Base-by-base conservation (phyloP, 2,888 invertebrate genomes). In the Chirona hameri region DNA sequence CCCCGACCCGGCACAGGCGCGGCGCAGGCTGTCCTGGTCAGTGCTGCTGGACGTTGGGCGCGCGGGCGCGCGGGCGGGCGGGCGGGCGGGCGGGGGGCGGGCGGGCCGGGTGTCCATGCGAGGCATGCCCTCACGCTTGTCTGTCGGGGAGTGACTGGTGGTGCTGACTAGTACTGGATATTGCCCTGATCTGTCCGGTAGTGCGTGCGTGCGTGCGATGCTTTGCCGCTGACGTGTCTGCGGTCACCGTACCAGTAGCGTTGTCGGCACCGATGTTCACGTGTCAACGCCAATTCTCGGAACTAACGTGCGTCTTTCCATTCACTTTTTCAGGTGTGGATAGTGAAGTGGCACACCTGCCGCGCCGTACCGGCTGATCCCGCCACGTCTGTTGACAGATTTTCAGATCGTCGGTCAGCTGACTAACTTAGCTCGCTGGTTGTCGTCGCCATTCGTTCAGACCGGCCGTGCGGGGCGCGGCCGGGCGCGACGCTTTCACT, bases 361-460 rank as follows among this genome's bases (percentile, higher is more conserved):
- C 18, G 52, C 12, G 12, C 12, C 52, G 15, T 31, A 2, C 76
- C 76, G 39, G 46, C 76, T 76, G 76, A 80, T 18, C 18, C 52
- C 18, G 80, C 80, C 80, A 24, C 79, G 31, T 29, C 80, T 52
- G 27, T 80, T 80, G 80, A 27, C 80, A 52, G 52, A 80, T 52
- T 80, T 80, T 80, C 80, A 80, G 80, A 76, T 39, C 21, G 10
- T 39, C 76, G 76, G 76, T 76, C 76, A 76, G 76, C 76, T 46
- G 76, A 46, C 76, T 27, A 39, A 52, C 52, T 5, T 76, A 76
- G 76, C 76, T 76, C 7, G 76, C 76, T 76, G 76, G 76, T 76
- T 46, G 24, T 15, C 31, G 46, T 76, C 76, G 15, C 76, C 39
- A n/a, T 24, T 46, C 39, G 76, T 18, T 46, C 9, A 21, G 12